Conservation (phyloP, 1,140 invertebrate genomes). For the Bombus picipes region DNA sequence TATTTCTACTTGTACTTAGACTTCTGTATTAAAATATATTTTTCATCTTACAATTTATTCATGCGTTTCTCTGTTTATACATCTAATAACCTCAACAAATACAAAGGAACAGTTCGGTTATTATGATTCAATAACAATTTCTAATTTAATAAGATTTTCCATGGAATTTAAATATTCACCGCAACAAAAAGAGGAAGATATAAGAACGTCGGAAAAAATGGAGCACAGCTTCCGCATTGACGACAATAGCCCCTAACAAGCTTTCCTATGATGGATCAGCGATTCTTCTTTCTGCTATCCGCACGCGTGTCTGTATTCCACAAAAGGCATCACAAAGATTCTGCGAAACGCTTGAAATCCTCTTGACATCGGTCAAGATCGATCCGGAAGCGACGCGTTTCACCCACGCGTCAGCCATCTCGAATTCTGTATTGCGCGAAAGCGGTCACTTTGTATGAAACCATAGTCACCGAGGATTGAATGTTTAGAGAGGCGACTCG, state of each 20-base stretch:
- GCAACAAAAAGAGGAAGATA: background rate
- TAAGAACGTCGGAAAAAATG: background rate
- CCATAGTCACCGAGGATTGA: background rate
- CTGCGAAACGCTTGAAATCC: conserved; percentile 26
- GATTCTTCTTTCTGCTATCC: conserved; percentile 46
- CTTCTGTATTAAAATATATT: no score
- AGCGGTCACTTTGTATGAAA: background rate
- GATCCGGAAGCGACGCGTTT: conserved; percentile 42
- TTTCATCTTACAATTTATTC: no score
- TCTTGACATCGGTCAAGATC: conserved; percentile 38
- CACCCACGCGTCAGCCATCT: conserved; percentile 36
- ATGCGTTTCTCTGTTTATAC: no score
- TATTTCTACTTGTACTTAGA: no score
- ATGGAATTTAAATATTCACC: background rate
- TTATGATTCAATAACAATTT: no score
- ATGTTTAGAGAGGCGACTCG: conserved; percentile 37
- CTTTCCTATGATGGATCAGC: conserved; percentile 69
- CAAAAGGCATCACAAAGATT: conserved; percentile 50
- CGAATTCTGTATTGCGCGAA: background rate
- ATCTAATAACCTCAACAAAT: no score
- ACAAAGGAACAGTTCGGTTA: background rate
- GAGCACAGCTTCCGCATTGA: background rate
- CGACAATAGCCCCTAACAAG: conserved; percentile 69
- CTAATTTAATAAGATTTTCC: no score
- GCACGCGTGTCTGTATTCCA: conserved; percentile 48